Evolutionary conservation across 2,888 invertebrate species (phyloP), one percentile per base, ranked within the genome.

Genomic region (Microchrysa polita): DNA sequence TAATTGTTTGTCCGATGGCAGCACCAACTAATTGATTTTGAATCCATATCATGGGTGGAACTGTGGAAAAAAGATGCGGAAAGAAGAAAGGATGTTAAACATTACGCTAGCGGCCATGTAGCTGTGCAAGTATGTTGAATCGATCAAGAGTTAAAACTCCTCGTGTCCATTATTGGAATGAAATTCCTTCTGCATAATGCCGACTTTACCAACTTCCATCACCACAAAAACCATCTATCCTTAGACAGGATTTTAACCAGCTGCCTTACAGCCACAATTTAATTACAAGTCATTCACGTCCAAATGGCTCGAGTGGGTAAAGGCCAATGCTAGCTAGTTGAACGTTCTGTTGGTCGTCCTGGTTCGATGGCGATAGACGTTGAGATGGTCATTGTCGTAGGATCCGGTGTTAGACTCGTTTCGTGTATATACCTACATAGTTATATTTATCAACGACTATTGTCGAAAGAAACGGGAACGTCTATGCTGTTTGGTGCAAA

Each of bases 31-130:
- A 86, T 84, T 91, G 91, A 86, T 91, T 90, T 80, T 89, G 90
- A 78, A 91, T 90, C 88, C 88, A 90, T 78, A 92, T 90, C 89
- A 91, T 90, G 73, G 92, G 92, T 44, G 91, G 88, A 86, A 92
- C 92, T 92, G 86, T 27, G 59, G 42, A 53, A 9, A 40, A 61
- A 34, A 2, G 44, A 44, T 9, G 16, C 4, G 14, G 18, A 22
- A 22, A 48, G n/a, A 40, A 61, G 44, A 10, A 23, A 44, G 5
- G 48, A n/a, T n/a, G 48, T n/a, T n/a, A 48, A 48, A 48, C 48
- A n/a, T 2, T 2, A 34, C 27, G 27, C 2, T 34, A 7, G 27
- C 27, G 27, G 7, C 27, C 7, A 7, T 34, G 52, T 52, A 16
- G 1, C n/a, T 16, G 9, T 10, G 1, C 5, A 20, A 65, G 18